These are phyloP conservation scores for Xenopus borealis DNA, from an alignment of 2,113 vertebrate genomes.

Conservation along the genomic window DNA sequence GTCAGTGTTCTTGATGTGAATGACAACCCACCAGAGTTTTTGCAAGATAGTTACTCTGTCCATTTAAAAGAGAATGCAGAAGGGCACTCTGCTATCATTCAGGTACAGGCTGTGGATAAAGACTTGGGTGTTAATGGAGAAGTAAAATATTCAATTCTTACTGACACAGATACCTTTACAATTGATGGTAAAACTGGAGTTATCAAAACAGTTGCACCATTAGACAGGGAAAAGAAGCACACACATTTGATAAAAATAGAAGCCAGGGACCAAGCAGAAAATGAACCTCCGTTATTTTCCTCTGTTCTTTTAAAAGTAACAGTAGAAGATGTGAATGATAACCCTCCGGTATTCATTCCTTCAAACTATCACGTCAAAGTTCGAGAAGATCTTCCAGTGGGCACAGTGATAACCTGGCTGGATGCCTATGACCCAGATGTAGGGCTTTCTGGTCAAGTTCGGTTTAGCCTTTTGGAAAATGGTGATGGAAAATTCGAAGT, in stretches of 20 bases:
- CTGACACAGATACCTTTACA: slow-evolving; percentile 82
- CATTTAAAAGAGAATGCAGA: slow-evolving; percentile 84
- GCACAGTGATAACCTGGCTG: slow-evolving; percentile 87
- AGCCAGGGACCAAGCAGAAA: slow-evolving; percentile 78
- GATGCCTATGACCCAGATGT: slow-evolving; percentile 89
- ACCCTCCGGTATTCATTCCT: slow-evolving; percentile 88
- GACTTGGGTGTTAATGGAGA: slow-evolving; percentile 81
- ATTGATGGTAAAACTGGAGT: slow-evolving; percentile 79
- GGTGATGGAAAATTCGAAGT: slow-evolving; percentile 89
- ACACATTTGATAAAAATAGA: slow-evolving; percentile 80
- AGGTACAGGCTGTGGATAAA: slow-evolving; percentile 87
- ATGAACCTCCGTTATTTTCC: slow-evolving; percentile 81
- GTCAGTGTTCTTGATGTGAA: slow-evolving; percentile 84
- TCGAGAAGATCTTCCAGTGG: slow-evolving; percentile 90
- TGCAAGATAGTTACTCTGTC: slow-evolving; percentile 84
- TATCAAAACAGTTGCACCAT: slow-evolving; percentile 68
- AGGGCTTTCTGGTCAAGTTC: slow-evolving; percentile 86
- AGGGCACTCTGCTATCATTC: slow-evolving; percentile 80
- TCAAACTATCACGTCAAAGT: slow-evolving; percentile 86
- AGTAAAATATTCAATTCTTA: slow-evolving; percentile 83
- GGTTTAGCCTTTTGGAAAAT: slow-evolving; percentile 84
- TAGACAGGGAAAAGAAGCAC: slow-evolving; percentile 80
- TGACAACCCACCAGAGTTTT: slow-evolving; percentile 86
- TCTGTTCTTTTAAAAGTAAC: slow-evolving; percentile 80
- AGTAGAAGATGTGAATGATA: slow-evolving; percentile 92